These are phyloP conservation scores for Paguma larvata DNA, from an alignment of 2,797 vertebrate genomes.

Conservation along the genomic window DNA sequence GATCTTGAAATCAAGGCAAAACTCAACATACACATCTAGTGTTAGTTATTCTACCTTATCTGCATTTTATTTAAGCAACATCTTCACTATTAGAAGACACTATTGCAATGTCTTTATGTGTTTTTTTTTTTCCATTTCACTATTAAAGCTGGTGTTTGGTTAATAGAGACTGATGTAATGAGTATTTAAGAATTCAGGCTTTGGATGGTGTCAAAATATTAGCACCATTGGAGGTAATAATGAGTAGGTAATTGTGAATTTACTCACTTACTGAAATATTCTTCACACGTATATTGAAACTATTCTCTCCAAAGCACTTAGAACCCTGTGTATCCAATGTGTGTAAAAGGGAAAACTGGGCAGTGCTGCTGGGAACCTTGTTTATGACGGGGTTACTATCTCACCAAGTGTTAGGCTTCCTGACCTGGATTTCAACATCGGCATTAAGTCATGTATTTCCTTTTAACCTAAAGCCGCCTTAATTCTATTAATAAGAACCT, in stretches of 20 bases:
- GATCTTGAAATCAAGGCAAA: conserved; percentile 20
- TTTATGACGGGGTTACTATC: background rate
- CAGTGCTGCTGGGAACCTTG: background rate
- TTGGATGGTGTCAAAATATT: background rate
- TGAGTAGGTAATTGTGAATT: background rate
- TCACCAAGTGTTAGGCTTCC: background rate
- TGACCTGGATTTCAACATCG: background rate
- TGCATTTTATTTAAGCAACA: background rate
- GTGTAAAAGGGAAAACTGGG: background rate
- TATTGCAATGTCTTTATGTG: background rate
- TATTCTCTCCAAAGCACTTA: background rate
- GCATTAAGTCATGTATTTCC: background rate
- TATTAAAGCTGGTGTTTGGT: background rate
- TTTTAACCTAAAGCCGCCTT: background rate
- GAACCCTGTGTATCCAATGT: background rate
- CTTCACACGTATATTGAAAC: background rate
- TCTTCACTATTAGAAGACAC: background rate
- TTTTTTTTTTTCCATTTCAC: background rate
- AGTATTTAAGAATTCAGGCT: background rate
- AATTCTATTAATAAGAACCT: background rate
- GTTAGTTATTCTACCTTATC: background rate
- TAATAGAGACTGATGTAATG: background rate
- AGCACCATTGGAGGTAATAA: background rate
- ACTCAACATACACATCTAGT: background rate
- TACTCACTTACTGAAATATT: background rate